A percentile compares a stretch with the other conserved stretches of the same genome.
Evolutionary conservation across 2,797 vertebrate species (phyloP).

Genomic region (Crocidura indochinensis): DNA sequence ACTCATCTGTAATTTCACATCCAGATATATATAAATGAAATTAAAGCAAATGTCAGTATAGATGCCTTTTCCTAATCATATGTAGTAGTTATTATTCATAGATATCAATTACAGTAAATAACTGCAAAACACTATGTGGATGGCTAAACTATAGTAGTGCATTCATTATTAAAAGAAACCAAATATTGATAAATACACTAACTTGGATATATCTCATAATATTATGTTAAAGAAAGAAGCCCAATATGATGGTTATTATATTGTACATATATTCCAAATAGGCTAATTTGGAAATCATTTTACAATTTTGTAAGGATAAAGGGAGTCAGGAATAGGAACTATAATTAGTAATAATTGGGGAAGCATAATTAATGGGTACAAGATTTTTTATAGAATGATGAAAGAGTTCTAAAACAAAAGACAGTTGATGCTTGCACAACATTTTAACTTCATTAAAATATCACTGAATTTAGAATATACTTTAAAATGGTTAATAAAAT

Average conservation of each 20-base stretch:
- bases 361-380: background rate
- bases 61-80: no score
- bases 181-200: background rate
- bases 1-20: no score
- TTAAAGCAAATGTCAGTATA: no score
- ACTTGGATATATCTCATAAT: background rate
- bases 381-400: background rate
- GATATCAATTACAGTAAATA: background rate
- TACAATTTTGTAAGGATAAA: background rate
- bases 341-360: background rate
- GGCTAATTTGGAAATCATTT: background rate
- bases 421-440: background rate
- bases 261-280: background rate
- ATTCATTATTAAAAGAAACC: background rate
- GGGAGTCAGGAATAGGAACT: background rate
- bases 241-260: background rate
- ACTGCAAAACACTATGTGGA: background rate
- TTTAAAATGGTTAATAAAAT: background rate
- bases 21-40: no score
- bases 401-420: constrained; percentile 41
- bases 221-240: background rate
- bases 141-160: background rate
- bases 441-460: background rate
- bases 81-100: no score
- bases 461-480: background rate